Percentiles rank a stretch among this genome's conserved stretches.
These are phyloP conservation scores for Calyptommatus sinebrachiatus DNA, from an alignment of 2,113 vertebrate genomes.

Conservation along the genomic window DNA sequence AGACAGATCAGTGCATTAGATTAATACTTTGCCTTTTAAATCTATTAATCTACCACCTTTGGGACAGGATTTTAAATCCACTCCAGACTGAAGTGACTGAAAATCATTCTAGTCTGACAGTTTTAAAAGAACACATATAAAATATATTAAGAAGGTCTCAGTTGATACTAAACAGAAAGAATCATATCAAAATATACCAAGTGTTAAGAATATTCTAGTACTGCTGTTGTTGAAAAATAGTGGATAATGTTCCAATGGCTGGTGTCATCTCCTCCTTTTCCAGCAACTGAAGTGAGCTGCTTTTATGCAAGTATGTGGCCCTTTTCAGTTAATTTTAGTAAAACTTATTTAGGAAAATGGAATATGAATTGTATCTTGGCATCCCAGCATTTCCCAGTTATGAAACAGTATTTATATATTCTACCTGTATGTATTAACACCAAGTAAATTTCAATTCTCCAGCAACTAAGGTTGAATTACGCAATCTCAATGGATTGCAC, in stretches of 20 bases:
- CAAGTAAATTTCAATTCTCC: not conserved
- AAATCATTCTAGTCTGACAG: constrained; percentile 71
- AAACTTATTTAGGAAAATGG: not conserved
- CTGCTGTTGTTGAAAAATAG: not conserved
- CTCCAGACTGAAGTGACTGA: constrained; percentile 65
- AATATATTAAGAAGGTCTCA: constrained; percentile 56
- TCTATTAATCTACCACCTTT: constrained; percentile 67
- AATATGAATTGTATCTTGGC: not conserved
- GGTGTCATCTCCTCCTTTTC: not conserved
- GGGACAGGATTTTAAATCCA: constrained; percentile 67
- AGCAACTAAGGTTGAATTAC: not conserved
- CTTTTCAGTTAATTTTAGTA: not conserved
- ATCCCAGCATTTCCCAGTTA: not conserved
- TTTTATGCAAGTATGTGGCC: not conserved
- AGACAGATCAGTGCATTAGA: constrained; percentile 59
- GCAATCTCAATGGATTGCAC: not conserved
- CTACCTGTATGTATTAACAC: not conserved
- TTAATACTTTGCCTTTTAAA: constrained; percentile 69
- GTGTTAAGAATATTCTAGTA: accelerated
- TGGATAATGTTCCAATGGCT: not conserved
- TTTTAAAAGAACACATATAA: constrained; percentile 69
- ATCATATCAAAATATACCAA: constrained; percentile 23
- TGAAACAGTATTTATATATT: not conserved
- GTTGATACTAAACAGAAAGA: constrained; percentile 27
- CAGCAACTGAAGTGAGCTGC: too few species aligned